phyloP scores from a whole-genome alignment of 2,888 invertebrate species.

The Tupiocoris notatus region DNA sequence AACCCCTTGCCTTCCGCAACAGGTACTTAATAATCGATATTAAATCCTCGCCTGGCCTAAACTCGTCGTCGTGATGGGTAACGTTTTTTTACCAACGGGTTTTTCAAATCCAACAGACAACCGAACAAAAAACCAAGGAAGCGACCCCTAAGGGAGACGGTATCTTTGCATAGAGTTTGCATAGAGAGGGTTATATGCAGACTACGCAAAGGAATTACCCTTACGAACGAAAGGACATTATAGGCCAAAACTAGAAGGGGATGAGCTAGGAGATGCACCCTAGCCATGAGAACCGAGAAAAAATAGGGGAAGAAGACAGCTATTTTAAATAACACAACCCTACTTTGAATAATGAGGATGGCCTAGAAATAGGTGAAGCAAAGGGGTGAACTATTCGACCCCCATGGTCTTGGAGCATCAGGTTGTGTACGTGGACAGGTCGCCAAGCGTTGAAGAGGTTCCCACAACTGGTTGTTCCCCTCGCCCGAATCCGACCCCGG shows the following conservation, averaged over 20 bases:
- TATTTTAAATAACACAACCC: constrained; percentile 48
- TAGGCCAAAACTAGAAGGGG: neutral
- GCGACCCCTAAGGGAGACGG: constrained; percentile 40
- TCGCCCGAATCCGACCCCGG: constrained; percentile 29
- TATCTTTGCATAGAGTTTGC: constrained; percentile 48
- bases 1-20: constrained; percentile 43
- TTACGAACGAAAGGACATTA: neutral
- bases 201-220: constrained; percentile 44
- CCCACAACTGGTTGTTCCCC: constrained; percentile 34
- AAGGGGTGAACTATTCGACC: constrained; percentile 35
- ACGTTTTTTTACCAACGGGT: constrained; percentile 44
- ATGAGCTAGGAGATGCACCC: neutral
- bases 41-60: constrained; percentile 40
- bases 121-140: constrained; percentile 36
- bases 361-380: constrained; percentile 5
- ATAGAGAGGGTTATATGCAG: constrained; percentile 44
- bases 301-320: constrained; percentile 46
- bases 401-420: neutral
- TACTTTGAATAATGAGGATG: constrained; percentile 47
- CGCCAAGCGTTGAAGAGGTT: constrained; percentile 40
- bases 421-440: constrained; percentile 29
- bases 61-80: constrained; percentile 38
- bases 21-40: constrained; percentile 49
- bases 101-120: constrained; percentile 24
- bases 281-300: constrained; percentile 36